Evolutionary conservation across 2,113 vertebrate genomes (phyloP), one percentile per base, ranked within the genome.

Genomic region (Callorhinus ursinus): DNA sequence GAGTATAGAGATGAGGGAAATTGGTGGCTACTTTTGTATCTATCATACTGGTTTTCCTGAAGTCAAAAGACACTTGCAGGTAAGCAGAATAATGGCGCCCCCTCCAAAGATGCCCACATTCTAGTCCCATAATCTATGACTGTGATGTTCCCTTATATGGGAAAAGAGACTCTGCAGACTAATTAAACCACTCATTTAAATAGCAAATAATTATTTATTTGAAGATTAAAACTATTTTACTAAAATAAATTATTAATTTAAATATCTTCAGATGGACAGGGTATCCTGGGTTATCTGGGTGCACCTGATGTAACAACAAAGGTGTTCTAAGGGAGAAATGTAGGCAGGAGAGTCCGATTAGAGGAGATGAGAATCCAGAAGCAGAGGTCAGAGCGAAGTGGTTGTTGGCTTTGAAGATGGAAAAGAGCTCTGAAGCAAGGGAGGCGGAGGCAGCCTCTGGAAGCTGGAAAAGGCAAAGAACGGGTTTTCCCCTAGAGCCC

Each of bases 401-500:
- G 5, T 1, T 16, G 12, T 53, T 39, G 46, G 42, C 31, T 82
- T 61, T 63, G 84, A 39, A 28, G 72, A 69, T 7, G 84, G 28
- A 18, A 67, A 22, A 42, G 2, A 36, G 42, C 51, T 24, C 0
- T 1, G 83, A 76, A 15, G n/a, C 28, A n/a, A n/a, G 71, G 74
- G 36, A 12, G 1, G 8, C 1, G 2, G 21, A 18, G 21, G 22
- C 65, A 72, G 71, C 51, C 36, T 57, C 42, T 8, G 7, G 92
- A 21, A 84, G 67, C 33, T 28, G 26, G 46, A 49, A n/a, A 59
- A 72, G 74, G 24, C 1, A 12, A 92, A 31, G 39, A 59, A 3
- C 0, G 10, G 21, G 42, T 13, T 67, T 4, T 5, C 24, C 1
- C 39, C 8, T 1, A 11, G 19, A 24, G 15, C 1, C 8, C 19